Evolutionary conservation across 2,797 vertebrate genomes (phyloP), one percentile per base, ranked within the genome.

Genomic region (Cynodonichthys magdalenae): DNA sequence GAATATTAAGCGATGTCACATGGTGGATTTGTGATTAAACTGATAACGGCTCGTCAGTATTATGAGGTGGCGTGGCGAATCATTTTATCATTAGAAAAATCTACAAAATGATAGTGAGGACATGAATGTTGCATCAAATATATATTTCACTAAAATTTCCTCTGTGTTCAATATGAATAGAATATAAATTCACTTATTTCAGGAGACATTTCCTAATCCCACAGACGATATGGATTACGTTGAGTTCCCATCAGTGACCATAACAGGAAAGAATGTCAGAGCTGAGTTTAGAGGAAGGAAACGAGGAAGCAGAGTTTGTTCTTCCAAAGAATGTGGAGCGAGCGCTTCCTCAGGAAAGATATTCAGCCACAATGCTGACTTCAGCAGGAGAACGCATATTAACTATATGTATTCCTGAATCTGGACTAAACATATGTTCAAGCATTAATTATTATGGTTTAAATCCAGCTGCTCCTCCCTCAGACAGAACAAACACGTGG

Each of bases 311-410:
- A 8, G 3, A 2, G 44, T 51, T 64, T 66, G 53, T 69, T 67
- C 68, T 66, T 63, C 71, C 56, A 76, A 5, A 70, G 63, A 79
- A 74, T 75, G 66, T 49, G 9, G 39, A 53, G 55, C 61, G 39
- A 53, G 55, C 8, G 63, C 71, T 86, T 90, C 86, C 89, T 86
- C 63, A 60, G 77, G 74, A 62, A 73, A 59, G 50, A 18, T 2
- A 8, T 10, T 56, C 2, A 19, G 41, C 20, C 27, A 31, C 5
- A 29, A 29, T 7, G 51, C 77, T 67, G 80, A 81, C 56, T 29
- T 68, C 53, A 75, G 65, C 49, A 0, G 14, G 17, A 59, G 31
- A 14, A 27, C 28, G 52, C 47, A 27, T n/a, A 18, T 6, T 2
- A 18, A n/a, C 47, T 15, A 3, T 3, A 31, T 18, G 1, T 42